These are phyloP conservation scores for Adrianichthys oophorus DNA, from an alignment of 2,797 vertebrate species.

Conservation along the genomic window DNA sequence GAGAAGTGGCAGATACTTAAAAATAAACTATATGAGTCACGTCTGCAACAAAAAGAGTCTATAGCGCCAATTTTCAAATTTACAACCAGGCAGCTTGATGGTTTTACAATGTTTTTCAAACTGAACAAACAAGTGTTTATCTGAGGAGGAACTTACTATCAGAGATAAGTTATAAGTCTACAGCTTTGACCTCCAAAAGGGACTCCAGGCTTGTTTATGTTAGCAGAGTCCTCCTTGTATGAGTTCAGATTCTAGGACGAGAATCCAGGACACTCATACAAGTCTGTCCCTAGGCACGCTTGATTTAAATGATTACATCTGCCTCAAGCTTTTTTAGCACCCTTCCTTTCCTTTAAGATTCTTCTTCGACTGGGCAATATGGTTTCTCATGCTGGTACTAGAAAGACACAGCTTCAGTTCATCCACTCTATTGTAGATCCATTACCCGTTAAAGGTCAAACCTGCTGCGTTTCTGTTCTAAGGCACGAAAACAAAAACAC, in stretches of 20 bases:
- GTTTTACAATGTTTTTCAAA: slow-evolving; percentile 2
- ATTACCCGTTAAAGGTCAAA: no score
- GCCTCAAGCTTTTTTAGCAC: slow-evolving; percentile 56
- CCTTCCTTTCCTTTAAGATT: slow-evolving; percentile 38
- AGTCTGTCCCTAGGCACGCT: slow-evolving; percentile 60
- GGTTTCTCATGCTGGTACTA: background rate
- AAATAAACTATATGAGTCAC: slow-evolving; percentile 15
- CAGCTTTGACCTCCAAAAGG: slow-evolving; percentile 38
- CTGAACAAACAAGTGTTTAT: slow-evolving; percentile 4
- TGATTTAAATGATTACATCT: slow-evolving; percentile 68
- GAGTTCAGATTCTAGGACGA: slow-evolving; percentile 67
- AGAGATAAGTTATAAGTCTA: slow-evolving; percentile 9
- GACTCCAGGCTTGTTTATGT: slow-evolving; percentile 52
- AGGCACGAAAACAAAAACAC: background rate
- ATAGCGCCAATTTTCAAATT: slow-evolving; percentile 22
- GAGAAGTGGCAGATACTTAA: slow-evolving; percentile 31
- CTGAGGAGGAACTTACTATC: slow-evolving; percentile 3
- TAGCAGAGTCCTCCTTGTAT: slow-evolving; percentile 39
- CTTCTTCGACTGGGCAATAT: slow-evolving; percentile 4
- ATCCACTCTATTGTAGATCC: no score
- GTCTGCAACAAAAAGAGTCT: slow-evolving; percentile 27
- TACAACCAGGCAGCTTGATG: slow-evolving; percentile 17
- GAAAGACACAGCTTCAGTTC: no score
- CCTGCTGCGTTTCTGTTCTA: background rate
- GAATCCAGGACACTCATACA: slow-evolving; percentile 71